A percentile compares a stretch with the other conserved stretches of the same genome.
Evolutionary conservation across 2,888 invertebrate species (phyloP).

Genomic region (Griposia aprilina): DNA sequence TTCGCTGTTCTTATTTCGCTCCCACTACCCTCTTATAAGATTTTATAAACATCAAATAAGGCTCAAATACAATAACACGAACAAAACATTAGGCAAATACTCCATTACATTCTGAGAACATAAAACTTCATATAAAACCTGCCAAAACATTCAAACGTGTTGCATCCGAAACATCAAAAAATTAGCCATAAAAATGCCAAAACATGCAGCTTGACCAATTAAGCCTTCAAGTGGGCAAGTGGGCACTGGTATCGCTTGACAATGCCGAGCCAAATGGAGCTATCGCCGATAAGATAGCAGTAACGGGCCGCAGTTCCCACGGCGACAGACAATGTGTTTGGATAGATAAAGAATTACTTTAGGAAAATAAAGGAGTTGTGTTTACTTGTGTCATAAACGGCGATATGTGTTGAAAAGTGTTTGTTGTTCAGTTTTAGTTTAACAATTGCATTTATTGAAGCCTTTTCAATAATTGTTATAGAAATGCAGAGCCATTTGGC

Average conservation of each 20-base stretch:
- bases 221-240: conserved; percentile 57
- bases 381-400: conserved; percentile 58
- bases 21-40: conserved; percentile 13
- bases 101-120: conserved; percentile 18
- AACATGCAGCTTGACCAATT: conserved; percentile 65
- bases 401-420: conserved; percentile 42
- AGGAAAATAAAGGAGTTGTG: conserved; percentile 66
- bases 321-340: conserved; percentile 65
- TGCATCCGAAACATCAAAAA: conserved; percentile 47
- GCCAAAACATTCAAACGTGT: conserved; percentile 28
- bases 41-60: conserved; percentile 13
- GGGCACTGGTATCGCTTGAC: conserved; percentile 58
- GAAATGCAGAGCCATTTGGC: background rate
- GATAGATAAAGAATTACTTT: conserved; percentile 65
- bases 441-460: background rate
- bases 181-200: conserved; percentile 55
- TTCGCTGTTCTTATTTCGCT: background rate
- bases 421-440: conserved; percentile 15
- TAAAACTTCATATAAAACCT: conserved; percentile 8
- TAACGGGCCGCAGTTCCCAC: conserved; percentile 69
- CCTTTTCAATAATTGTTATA: background rate
- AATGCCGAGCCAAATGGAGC: conserved; percentile 60
- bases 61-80: background rate
- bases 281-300: conserved; percentile 71
- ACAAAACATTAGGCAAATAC: background rate